Percentiles rank a stretch among this genome's conserved stretches.
phyloP scores from a whole-genome alignment of 2,888 invertebrate species.

The Aproaerema taeniolella region DNA sequence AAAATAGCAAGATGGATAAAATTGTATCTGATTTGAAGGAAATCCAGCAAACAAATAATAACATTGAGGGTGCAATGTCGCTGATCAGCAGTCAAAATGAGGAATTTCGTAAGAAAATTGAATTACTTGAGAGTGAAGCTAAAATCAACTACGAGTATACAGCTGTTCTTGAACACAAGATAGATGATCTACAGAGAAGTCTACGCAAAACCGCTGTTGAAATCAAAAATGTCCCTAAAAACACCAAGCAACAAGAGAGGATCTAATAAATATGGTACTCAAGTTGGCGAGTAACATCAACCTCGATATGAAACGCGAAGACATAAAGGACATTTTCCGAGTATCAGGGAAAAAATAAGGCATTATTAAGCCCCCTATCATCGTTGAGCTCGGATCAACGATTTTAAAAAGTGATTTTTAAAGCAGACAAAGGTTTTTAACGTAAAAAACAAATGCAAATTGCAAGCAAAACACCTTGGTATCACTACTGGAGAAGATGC shows the following conservation, averaged over 20 bases:
- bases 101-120: background rate
- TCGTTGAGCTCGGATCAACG: background rate
- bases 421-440: background rate
- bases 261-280: background rate
- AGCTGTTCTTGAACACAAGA: background rate
- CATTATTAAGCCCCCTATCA: background rate
- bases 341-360: background rate
- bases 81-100: background rate
- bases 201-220: background rate
- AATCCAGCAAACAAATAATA: background rate
- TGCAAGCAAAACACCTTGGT: constrained; percentile 17
- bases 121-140: background rate
- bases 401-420: background rate
- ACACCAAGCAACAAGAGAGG: background rate
- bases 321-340: constrained; percentile 1
- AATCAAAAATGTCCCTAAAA: background rate
- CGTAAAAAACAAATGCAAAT: constrained; percentile 1
- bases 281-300: background rate
- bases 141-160: background rate
- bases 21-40: background rate
- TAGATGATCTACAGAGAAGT: background rate
- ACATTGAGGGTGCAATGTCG: background rate
- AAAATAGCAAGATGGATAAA: background rate
- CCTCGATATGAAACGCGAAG: background rate
- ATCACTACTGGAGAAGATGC: constrained; percentile 10